Conservation (phyloP, 1,140 invertebrate genomes). For the Zaprionus ornatus region DNA sequence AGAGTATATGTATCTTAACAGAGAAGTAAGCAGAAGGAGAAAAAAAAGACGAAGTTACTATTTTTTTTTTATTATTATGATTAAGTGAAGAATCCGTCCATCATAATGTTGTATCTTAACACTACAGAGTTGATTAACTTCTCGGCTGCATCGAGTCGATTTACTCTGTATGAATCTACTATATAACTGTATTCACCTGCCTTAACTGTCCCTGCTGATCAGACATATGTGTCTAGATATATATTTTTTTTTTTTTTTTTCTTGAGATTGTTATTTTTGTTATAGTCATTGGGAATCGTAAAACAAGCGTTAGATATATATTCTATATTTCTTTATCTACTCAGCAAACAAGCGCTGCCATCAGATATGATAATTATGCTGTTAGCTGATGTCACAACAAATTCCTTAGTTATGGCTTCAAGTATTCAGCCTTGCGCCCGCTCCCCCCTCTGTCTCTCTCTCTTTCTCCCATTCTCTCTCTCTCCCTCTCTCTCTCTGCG, state of each 20-base stretch:
- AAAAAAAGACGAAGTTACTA: no score
- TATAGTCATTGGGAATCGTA: no score
- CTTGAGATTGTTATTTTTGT: no score
- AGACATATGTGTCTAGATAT: background rate
- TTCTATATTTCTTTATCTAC: background rate
- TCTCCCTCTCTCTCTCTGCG: background rate
- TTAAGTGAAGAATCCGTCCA: no score
- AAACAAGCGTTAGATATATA: no score
- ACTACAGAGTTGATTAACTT: no score
- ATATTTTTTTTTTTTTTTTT: background rate
- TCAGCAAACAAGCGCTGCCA: background rate
- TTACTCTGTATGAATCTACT: no score
- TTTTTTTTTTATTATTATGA: no score
- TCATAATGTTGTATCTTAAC: no score
- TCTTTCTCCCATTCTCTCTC: background rate
- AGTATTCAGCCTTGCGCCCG: background rate
- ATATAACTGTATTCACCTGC: background rate
- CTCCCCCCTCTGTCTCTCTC: background rate
- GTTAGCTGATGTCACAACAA: constrained; percentile 10
- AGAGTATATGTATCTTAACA: no score
- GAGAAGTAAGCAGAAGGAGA: no score
- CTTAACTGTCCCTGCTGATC: background rate
- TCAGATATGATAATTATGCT: background rate
- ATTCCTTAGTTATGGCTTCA: background rate
- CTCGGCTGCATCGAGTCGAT: no score